These are phyloP conservation scores for Hesperia comma DNA, from an alignment of 2,888 invertebrate genomes.

Conservation along the genomic window DNA sequence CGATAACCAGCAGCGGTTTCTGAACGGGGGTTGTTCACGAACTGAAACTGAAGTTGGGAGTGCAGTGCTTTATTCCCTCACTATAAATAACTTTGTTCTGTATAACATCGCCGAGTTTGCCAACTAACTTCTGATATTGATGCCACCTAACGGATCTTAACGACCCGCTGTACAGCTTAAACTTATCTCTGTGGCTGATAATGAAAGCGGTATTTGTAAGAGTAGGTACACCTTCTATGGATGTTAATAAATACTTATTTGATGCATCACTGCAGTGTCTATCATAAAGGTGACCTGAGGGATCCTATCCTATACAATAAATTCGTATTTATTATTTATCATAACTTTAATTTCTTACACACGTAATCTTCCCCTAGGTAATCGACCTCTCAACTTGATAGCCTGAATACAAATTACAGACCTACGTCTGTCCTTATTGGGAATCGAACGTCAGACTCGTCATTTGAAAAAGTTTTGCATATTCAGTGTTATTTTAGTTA, in stretches of 20 bases:
- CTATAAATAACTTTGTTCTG: constrained; percentile 73
- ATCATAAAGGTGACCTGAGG: no score
- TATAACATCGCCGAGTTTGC: constrained; percentile 40
- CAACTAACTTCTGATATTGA: constrained; percentile 34
- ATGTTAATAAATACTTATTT: neutral
- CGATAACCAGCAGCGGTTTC: constrained; percentile 68
- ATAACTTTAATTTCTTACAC: no score
- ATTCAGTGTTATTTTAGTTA: no score
- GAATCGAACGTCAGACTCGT: no score
- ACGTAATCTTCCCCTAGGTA: no score
- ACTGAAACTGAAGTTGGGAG: constrained; percentile 61
- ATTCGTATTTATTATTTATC: no score
- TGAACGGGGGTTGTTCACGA: constrained; percentile 58
- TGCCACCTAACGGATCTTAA: constrained; percentile 32
- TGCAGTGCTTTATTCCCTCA: constrained; percentile 62
- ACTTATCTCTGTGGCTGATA: constrained; percentile 6
- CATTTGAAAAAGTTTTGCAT: no score
- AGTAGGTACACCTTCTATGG: neutral
- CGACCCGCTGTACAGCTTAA: constrained; percentile 25
- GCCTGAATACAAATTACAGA: no score
- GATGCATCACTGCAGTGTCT: neutral
- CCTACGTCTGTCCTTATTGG: no score
- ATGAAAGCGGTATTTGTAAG: constrained; percentile 7
- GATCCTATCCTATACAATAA: no score
- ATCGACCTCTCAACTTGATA: no score